Percentiles rank a stretch among this genome's conserved stretches.
Evolutionary conservation across 2,888 invertebrate genomes (phyloP).

Genomic region (Neuroscelio doddi): DNA sequence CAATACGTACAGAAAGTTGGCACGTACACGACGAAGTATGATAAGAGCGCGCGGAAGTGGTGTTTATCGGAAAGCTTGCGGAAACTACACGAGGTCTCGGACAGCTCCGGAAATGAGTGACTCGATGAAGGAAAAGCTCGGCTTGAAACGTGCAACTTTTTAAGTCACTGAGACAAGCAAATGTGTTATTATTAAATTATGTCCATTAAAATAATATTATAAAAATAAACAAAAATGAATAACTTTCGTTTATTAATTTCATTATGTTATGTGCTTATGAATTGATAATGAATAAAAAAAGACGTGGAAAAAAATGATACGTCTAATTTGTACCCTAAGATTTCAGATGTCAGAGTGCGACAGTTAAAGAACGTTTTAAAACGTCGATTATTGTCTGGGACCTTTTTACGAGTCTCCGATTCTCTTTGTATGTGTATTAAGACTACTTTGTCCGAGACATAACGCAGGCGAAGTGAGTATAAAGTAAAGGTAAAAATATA

Average conservation of each 20-base stretch:
- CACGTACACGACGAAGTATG: constrained; percentile 12
- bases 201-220: too few species aligned
- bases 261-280: too few species aligned
- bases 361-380: too few species aligned
- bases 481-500: constrained; percentile 66
- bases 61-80: constrained; percentile 51
- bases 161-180: too few species aligned
- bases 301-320: too few species aligned
- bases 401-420: background rate
- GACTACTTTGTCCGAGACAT: constrained; percentile 51
- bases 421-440: constrained; percentile 24
- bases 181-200: too few species aligned
- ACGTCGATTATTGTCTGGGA: background rate
- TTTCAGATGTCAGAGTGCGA: too few species aligned
- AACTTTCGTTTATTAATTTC: too few species aligned
- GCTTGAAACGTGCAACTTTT: background rate
- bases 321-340: too few species aligned
- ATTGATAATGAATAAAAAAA: too few species aligned
- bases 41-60: constrained; percentile 45
- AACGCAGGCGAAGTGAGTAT: constrained; percentile 50
- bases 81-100: constrained; percentile 20
- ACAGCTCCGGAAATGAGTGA: constrained; percentile 15
- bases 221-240: too few species aligned
- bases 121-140: background rate
- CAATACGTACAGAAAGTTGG: background rate